Evolutionary conservation across 1,140 invertebrate genomes (phyloP).

Genomic region (Bicyclus anynana): DNA sequence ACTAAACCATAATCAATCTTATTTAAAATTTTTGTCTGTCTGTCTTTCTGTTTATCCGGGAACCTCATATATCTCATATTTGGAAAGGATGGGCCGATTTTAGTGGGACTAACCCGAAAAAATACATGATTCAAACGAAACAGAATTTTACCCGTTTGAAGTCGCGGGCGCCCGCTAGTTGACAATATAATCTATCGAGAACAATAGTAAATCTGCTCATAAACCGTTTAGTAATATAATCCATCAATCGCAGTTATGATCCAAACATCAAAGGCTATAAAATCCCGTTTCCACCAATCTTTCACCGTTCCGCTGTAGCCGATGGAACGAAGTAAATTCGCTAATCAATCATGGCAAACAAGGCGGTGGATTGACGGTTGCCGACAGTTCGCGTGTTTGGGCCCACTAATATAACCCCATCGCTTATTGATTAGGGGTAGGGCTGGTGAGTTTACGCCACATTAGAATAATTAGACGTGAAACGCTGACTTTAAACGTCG

Average conservation of each 20-base stretch:
- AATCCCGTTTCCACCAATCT: slow-evolving; percentile 5
- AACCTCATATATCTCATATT: no score
- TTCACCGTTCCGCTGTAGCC: slow-evolving; percentile 1
- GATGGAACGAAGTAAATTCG: slow-evolving; percentile 7
- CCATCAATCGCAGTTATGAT: not conserved
- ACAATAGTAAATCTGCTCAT: no score
- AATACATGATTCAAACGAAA: no score
- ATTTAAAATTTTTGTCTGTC: no score
- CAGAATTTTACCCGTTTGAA: no score
- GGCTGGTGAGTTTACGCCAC: not conserved
- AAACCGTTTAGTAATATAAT: not conserved
- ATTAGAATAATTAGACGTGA: not conserved
- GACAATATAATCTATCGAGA: no score
- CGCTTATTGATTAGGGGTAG: slow-evolving; percentile 21
- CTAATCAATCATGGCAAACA: slow-evolving; percentile 20
- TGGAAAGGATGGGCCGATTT: no score
- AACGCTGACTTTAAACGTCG: not conserved
- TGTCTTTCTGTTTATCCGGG: no score
- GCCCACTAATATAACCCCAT: slow-evolving; percentile 19
- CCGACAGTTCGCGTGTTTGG: slow-evolving; percentile 21
- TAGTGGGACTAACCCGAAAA: no score
- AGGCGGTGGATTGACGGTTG: slow-evolving; percentile 15
- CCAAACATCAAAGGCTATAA: slow-evolving; percentile 1
- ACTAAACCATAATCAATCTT: no score
- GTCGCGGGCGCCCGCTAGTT: no score